phyloP scores from a whole-genome alignment of 2,113 vertebrate genomes.

The Antigone vipio region DNA sequence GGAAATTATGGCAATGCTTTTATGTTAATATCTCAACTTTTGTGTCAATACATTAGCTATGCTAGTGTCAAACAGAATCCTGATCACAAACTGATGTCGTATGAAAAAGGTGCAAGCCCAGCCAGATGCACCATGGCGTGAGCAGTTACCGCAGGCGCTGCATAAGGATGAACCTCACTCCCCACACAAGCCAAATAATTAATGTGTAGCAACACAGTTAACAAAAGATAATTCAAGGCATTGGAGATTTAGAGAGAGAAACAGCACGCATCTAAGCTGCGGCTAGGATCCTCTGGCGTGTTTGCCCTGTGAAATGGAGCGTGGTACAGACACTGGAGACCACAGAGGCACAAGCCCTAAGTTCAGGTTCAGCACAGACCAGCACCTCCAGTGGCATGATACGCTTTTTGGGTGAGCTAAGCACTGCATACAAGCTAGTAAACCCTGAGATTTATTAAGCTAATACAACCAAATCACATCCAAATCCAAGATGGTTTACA shows the following conservation, averaged over 20 bases:
- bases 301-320: not conserved
- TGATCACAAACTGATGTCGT: not conserved
- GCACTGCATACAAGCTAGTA: not conserved
- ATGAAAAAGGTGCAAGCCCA: not conserved
- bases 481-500: not conserved
- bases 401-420: not conserved
- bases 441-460: not conserved
- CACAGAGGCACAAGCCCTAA: not conserved
- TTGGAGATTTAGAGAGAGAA: not conserved
- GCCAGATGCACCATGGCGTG: not conserved
- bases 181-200: not conserved
- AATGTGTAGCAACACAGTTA: not conserved
- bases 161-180: not conserved
- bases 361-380: not conserved
- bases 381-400: not conserved
- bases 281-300: not conserved
- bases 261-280: fast-evolving
- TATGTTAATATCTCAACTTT: not conserved
- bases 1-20: not conserved
- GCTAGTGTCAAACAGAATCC: not conserved
- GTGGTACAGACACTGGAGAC: not conserved
- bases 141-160: not conserved
- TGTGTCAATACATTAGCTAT: not conserved
- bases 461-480: not conserved
- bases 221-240: not conserved